Evolutionary conservation across 2,888 invertebrate species (phyloP), one percentile per base, ranked within the genome.

Genomic region (Cryptus viduatorius): DNA sequence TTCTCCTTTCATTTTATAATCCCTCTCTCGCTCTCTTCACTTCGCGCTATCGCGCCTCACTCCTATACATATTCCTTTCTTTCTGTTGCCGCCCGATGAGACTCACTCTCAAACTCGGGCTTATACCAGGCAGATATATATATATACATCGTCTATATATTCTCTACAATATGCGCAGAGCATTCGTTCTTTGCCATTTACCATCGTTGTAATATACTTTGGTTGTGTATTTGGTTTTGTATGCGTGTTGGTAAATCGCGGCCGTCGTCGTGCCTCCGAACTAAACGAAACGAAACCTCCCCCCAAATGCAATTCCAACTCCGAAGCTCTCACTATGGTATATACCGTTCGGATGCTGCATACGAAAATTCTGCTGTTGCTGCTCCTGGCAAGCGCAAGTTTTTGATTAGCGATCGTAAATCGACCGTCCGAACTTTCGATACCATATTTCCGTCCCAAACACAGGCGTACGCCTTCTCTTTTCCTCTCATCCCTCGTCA

Each of bases 401-500:
- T 87, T 88, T 87, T 90, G 90, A 90, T 89, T 88, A 87, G 89
- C 89, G 88, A 90, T 90, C 89, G 89, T 90, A 89, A 89, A 90
- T 90, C 79, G 85, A 83, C 75, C 64, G 79, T 71, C 83, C 84
- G 83, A 86, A 87, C 89, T 88, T 89, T 90, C 87, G 85, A 86
- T 85, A 81, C 78, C 80, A 85, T 86, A 86, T 86, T 85, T 85
- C 81, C 82, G 76, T 76, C 31, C 79, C 14, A 10, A 59, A 14
- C 59, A 16, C 67, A 19, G 3, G 29, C 48, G 44, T 50, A 37
- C 29, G 31, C 8, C 64, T 48, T 56, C 42, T 71, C 69, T 24
- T 5, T 31, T 19, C 24, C 19, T 12, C 29, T 19, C 19, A 4
- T 16, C 37, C 31, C 31, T 46, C 5, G 24, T 12, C 75, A 56